Percentiles rank a stretch among this genome's conserved stretches.
phyloP scores from a whole-genome alignment of 2,888 invertebrate genomes.

The Mimachlamys varia region DNA sequence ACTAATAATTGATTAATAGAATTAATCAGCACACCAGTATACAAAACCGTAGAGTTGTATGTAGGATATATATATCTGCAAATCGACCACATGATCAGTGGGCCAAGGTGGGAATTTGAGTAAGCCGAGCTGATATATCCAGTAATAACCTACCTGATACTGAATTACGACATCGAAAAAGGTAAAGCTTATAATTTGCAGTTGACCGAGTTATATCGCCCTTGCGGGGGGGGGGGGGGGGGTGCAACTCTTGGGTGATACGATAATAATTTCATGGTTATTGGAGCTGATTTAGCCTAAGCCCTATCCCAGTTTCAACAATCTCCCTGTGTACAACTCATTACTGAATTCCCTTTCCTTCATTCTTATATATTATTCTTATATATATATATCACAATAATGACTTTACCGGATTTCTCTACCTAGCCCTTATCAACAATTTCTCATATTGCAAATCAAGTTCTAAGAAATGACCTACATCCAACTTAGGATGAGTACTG shows the following conservation, averaged over 20 bases:
- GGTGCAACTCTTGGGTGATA: not conserved
- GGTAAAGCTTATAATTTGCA: not conserved
- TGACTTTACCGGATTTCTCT: not conserved
- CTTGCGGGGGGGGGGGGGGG: not conserved
- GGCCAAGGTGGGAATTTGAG: not conserved
- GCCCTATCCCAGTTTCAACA: not conserved
- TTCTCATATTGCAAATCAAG: not conserved
- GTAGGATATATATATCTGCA: too few species aligned
- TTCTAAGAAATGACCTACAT: not conserved
- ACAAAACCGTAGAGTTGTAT: too few species aligned
- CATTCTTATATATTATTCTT: not conserved
- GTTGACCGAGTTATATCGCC: not conserved
- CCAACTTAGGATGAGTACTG: not conserved
- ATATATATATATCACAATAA: not conserved
- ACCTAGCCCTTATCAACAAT: slow-evolving; percentile 23
- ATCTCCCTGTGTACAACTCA: not conserved
- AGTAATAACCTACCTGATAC: not conserved
- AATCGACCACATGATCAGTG: not conserved
- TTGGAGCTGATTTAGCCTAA: not conserved
- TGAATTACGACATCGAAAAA: not conserved
- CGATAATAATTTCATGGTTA: not conserved
- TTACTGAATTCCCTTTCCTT: not conserved
- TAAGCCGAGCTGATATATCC: too few species aligned
- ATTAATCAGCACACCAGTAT: too few species aligned
- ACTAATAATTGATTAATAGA: too few species aligned